Evolutionary conservation across 2,113 vertebrate species (phyloP), one percentile per base, ranked within the genome.

Genomic region (Alces alces): DNA sequence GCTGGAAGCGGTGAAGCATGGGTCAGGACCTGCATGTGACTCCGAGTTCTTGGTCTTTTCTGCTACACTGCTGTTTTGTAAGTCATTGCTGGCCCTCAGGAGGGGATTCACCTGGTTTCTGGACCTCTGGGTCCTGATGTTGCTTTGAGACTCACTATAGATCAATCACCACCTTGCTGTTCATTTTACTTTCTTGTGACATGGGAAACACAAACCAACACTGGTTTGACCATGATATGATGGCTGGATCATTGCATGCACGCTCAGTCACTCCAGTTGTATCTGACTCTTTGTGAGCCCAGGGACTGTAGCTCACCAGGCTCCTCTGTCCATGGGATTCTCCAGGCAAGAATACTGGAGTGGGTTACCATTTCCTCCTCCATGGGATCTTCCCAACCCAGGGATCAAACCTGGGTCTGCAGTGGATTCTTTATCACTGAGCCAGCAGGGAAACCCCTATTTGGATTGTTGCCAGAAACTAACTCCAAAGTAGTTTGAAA

Each of bases 31-130:
- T 10, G 0, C 66, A 45, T 28, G n/a, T 80, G 36, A 25, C 15
- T 61, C 52, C 28, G 9, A n/a, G 47, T 5, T 45, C 16, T 9
- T 11, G 2, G 17, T 64, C 64, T 73, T 89, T 91, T 83, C 16
- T 89, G 54, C 21, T 43, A 4, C 13, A 9, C 12, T 33, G 21
- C 27, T 52, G 14, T 66, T 89, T 43, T 27, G 5, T 55, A 58
- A 61, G 36, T 36, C 45, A 11, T 4, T 4, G 6, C 10, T 2
- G 2, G 6, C 1, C 4, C 21, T 6, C 4, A 12, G 33, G 16
- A 58, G 73, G 28, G 10, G n/a, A 17, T 89, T 70, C 86, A 55
- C 21, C 47, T 13, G 47, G 47, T 12, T 50, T 50, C 47, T 50
- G 47, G 47, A 50, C 47, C 61, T 66, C 27, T 7, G 58, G 11